Base-by-base conservation (phyloP, 2,797 vertebrate species). In the Graptemys geographica region DNA sequence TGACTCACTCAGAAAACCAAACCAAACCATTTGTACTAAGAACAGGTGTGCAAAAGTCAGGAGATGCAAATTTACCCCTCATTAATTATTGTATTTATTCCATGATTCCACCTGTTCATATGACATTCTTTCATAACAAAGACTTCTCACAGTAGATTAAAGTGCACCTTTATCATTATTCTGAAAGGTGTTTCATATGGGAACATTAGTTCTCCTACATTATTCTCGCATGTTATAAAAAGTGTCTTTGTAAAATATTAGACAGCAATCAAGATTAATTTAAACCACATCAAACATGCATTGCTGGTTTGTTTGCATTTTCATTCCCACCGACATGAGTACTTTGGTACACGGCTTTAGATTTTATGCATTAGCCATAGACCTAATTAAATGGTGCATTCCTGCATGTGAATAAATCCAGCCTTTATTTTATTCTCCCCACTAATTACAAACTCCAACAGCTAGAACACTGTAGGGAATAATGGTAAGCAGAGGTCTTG, bases 191-290 rank as follows among this genome's bases (percentile, higher is more conserved):
- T 90, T 89, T 89, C 96, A 56, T 81, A 49, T 89, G 92, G 95
- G 91, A 96, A 92, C 95, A 94, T 96, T 94, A 90, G 91, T 94
- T 95, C 96, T 91, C 95, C 92, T 89, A 78, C 94, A 86, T 95
- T 95, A 96, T 96, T 89, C 95, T 92, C n/a, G 18, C 86, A 11
- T 89, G 90, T 96, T 95, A 80, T 83, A 83, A 93, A 95, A 97
- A 96, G 92, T 47, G 90, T 88, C 87, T 97, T 94, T 93, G 95
- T 81, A 93, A 95, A 95, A 90, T 78, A 95, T 93, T 91, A 95
- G 95, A 84, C 92, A 59, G 94, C 93, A 3, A 91, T 93, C 56
- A 33, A 90, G 94, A 93, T 93, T 81, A 41, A 91, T 96, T 97
- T 90, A 69, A 95, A 37, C 28, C 88, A 37, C 96, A 88, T 96